A percentile compares a stretch with the other conserved stretches of the same genome.
Evolutionary conservation across 2,797 vertebrate genomes (phyloP).

Genomic region (Cossypha polioptera): DNA sequence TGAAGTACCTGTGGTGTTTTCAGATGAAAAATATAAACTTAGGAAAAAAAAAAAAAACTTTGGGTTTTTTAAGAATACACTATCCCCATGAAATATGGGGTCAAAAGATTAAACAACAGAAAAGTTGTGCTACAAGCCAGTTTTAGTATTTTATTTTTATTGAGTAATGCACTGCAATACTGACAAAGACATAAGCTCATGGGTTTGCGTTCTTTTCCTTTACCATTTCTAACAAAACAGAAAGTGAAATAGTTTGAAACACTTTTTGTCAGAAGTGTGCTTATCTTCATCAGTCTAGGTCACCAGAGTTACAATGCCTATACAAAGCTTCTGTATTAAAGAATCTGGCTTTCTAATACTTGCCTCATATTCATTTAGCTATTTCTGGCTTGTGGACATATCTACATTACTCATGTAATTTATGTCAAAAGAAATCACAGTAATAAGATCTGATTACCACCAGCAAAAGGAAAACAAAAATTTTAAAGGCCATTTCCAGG

Average conservation of each 20-base stretch:
- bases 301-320: neutral
- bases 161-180: neutral
- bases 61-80: neutral
- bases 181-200: neutral
- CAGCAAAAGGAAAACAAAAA: neutral
- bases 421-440: neutral
- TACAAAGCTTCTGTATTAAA: neutral
- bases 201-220: neutral
- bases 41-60: rapidly evolving
- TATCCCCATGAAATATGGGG: neutral
- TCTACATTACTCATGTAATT: neutral
- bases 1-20: neutral
- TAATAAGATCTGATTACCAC: neutral
- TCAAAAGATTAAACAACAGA: neutral
- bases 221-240: neutral
- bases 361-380: neutral
- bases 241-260: neutral
- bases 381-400: neutral
- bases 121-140: neutral
- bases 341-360: neutral
- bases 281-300: neutral
- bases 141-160: neutral
- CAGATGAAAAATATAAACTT: neutral
- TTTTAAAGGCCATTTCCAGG: neutral
- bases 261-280: neutral